phyloP scores from a whole-genome alignment of 2,797 vertebrate genomes.

The Steatocranus sp. region DNA sequence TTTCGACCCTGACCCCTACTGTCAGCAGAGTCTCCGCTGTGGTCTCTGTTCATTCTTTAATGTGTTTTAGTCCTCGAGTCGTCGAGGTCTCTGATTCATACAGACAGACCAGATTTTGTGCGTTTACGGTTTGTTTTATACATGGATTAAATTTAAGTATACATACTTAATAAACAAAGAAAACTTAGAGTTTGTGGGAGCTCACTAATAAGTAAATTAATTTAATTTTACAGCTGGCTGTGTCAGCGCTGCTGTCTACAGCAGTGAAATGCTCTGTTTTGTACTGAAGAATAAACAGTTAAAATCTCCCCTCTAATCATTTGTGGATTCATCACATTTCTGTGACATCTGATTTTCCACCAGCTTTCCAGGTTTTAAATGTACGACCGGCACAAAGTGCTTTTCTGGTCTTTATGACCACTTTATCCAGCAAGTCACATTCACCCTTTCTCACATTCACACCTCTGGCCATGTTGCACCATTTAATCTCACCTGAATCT shows the following conservation, averaged over 20 bases:
- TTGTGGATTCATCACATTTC: not conserved
- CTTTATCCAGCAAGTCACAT: not conserved
- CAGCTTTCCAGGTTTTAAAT: not conserved
- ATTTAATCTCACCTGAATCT: not conserved
- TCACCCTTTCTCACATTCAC: not conserved
- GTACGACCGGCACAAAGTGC: not conserved
- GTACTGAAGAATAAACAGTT: rapidly evolving
- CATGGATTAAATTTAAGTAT: not conserved
- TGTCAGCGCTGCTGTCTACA: not conserved
- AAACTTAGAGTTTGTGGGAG: too few relatives aligned
- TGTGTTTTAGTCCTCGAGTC: not conserved
- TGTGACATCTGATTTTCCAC: not conserved
- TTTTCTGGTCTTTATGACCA: not conserved
- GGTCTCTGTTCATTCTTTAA: not conserved
- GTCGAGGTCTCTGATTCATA: not conserved
- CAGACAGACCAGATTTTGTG: not conserved
- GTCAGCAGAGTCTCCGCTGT: not conserved
- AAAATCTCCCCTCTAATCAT: not conserved
- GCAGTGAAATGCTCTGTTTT: not conserved
- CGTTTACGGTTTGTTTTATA: not conserved
- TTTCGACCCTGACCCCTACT: not conserved
- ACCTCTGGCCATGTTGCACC: not conserved
- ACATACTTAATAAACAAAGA: not conserved
- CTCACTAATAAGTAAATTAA: too few relatives aligned
- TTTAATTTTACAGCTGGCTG: not conserved